These are phyloP conservation scores for Chaetops frenatus DNA, from an alignment of 2,113 vertebrate species.

Conservation along the genomic window DNA sequence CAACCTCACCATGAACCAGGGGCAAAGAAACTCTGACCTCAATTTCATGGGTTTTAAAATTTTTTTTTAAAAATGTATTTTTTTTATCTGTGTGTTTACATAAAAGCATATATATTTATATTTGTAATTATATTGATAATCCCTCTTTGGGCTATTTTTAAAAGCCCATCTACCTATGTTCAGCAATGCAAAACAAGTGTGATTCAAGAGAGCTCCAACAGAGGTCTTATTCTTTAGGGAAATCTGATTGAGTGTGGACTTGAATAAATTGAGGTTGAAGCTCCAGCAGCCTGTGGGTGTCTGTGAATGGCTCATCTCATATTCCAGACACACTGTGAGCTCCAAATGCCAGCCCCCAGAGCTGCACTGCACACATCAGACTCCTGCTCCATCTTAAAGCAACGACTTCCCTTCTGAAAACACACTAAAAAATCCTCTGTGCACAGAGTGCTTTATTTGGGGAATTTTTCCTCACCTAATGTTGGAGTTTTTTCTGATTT, in stretches of 20 bases:
- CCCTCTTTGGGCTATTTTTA: constrained; percentile 9
- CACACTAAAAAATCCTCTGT: neutral
- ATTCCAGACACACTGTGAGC: constrained; percentile 65
- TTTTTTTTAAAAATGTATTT: neutral
- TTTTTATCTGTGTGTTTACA: neutral
- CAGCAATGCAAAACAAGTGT: constrained; percentile 76
- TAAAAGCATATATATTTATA: neutral
- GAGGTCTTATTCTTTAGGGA: constrained; percentile 81
- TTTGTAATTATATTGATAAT: neutral
- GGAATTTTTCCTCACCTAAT: neutral
- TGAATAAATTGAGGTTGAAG: constrained; percentile 71
- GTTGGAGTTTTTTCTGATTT: neutral
- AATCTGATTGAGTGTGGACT: constrained; percentile 74
- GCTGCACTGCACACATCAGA: neutral
- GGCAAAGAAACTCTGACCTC: neutral
- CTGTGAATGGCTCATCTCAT: constrained; percentile 75
- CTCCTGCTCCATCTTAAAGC: neutral
- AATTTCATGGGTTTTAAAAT: neutral
- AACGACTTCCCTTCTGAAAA: neutral
- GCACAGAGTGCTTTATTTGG: neutral
- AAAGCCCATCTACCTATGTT: constrained; percentile 72
- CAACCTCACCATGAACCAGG: neutral
- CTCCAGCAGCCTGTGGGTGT: constrained; percentile 73
- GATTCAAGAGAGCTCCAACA: constrained; percentile 82
- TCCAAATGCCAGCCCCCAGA: constrained; percentile 64